Percentiles rank a stretch among this genome's conserved stretches.
phyloP scores from a whole-genome alignment of 2,113 vertebrate genomes.

The Aspiorhynchus laticeps region DNA sequence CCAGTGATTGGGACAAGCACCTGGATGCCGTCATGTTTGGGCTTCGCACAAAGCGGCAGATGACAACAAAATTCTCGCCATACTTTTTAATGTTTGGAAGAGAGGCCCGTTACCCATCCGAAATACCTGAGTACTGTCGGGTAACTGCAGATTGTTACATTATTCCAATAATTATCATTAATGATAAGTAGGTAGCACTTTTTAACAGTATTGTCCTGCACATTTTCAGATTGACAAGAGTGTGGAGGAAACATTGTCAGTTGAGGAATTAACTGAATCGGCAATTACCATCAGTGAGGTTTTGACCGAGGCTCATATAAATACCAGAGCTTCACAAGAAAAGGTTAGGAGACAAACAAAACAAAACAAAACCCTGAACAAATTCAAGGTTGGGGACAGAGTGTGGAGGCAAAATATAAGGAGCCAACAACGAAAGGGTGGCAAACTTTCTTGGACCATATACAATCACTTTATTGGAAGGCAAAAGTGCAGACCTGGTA shows the following conservation, averaged over 20 bases:
- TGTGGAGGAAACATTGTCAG: not conserved
- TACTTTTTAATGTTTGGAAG: not conserved
- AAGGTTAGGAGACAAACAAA: not conserved
- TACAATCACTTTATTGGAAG: not conserved
- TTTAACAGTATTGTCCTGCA: not conserved
- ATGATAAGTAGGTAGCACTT: not conserved
- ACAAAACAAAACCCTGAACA: not conserved
- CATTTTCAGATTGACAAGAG: slow-evolving; percentile 1
- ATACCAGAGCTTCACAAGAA: not conserved
- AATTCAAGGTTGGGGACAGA: not conserved
- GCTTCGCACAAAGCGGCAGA: not conserved
- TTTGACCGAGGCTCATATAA: not conserved
- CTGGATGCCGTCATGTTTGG: not conserved
- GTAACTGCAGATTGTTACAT: not conserved
- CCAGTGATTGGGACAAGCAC: not conserved
- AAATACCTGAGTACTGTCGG: not conserved
- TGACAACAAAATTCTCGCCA: not conserved
- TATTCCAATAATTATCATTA: not conserved
- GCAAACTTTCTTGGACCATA: not conserved
- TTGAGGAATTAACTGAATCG: not conserved
- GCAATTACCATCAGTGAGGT: not conserved
- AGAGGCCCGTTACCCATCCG: not conserved
- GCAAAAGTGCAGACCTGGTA: too few species aligned
- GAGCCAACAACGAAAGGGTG: not conserved
- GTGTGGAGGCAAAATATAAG: not conserved